Evolutionary conservation across 1,140 invertebrate species (phyloP).

Genomic region (Anthonomus grandis): DNA sequence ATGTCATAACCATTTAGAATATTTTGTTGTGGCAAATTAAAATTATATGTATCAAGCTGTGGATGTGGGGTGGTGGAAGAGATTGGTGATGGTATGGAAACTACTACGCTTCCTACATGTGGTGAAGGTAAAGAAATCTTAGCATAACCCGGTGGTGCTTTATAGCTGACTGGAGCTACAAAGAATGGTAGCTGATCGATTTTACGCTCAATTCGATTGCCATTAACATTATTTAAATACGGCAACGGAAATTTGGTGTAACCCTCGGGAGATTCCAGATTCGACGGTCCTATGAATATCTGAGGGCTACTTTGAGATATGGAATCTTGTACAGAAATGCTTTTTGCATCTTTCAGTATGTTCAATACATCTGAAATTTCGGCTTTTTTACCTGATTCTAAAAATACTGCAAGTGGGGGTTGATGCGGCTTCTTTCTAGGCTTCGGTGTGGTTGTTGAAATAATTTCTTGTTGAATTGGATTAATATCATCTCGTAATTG

Average conservation of each 20-base stretch:
- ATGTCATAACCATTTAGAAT: constrained; percentile 1
- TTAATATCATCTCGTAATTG: constrained; percentile 38
- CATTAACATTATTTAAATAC: constrained; percentile 71
- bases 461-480: constrained; percentile 18
- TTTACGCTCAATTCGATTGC: constrained; percentile 67
- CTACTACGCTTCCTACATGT: constrained; percentile 78
- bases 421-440: constrained; percentile 69
- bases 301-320: constrained; percentile 62
- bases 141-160: constrained; percentile 73
- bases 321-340: constrained; percentile 72
- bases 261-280: constrained; percentile 63
- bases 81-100: constrained; percentile 49
- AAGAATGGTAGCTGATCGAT: constrained; percentile 75
- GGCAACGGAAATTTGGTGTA: constrained; percentile 79
- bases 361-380: constrained; percentile 65
- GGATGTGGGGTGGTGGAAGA: constrained; percentile 16
- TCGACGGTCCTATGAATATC: constrained; percentile 76
- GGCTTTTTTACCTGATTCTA: constrained; percentile 55
- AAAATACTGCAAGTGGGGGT: constrained; percentile 75
- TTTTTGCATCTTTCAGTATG: constrained; percentile 64
- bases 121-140: constrained; percentile 81
- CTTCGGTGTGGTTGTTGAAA: constrained; percentile 33
- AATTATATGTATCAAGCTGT: background rate
- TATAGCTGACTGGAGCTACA: constrained; percentile 77
- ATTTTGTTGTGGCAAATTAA: background rate